Conservation (phyloP, 2,797 vertebrate genomes). For the Xiphophorus birchmanni region DNA sequence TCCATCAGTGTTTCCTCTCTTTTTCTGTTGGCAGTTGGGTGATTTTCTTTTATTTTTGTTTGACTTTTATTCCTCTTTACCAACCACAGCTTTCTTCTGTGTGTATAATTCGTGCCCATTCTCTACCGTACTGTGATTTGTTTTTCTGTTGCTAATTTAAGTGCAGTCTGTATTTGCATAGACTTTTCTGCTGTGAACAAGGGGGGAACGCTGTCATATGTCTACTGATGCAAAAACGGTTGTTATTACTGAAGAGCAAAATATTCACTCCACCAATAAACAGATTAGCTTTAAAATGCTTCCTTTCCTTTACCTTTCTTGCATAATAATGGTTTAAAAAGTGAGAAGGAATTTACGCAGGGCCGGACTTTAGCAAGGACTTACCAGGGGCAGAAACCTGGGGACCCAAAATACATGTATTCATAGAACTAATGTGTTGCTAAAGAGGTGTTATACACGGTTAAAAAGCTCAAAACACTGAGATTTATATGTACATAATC, state of each 20-base stretch:
- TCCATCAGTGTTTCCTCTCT: constrained; percentile 64
- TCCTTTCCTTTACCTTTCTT: constrained; percentile 18
- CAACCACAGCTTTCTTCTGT: constrained; percentile 40
- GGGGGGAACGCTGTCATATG: constrained; percentile 63
- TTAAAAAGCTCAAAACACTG: background rate
- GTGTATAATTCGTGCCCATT: constrained; percentile 37
- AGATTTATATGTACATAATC: background rate
- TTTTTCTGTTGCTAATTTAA: constrained; percentile 52
- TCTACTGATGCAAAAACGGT: constrained; percentile 46
- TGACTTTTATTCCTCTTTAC: background rate
- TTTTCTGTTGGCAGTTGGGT: constrained; percentile 39
- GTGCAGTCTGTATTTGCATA: constrained; percentile 33
- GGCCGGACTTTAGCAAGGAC: background rate
- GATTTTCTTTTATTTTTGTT: constrained; percentile 2
- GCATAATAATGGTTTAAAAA: background rate
- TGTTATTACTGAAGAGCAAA: constrained; percentile 67
- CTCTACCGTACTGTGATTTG: constrained; percentile 55
- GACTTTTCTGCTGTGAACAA: constrained; percentile 48
- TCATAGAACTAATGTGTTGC: background rate
- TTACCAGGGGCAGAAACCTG: background rate
- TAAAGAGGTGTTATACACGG: background rate
- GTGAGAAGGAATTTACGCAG: background rate
- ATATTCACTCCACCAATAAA: constrained; percentile 74
- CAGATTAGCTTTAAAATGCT: constrained; percentile 42
- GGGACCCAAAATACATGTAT: background rate